phyloP scores from a whole-genome alignment of 2,797 vertebrate species.

The Cynodonichthys magdalenae region DNA sequence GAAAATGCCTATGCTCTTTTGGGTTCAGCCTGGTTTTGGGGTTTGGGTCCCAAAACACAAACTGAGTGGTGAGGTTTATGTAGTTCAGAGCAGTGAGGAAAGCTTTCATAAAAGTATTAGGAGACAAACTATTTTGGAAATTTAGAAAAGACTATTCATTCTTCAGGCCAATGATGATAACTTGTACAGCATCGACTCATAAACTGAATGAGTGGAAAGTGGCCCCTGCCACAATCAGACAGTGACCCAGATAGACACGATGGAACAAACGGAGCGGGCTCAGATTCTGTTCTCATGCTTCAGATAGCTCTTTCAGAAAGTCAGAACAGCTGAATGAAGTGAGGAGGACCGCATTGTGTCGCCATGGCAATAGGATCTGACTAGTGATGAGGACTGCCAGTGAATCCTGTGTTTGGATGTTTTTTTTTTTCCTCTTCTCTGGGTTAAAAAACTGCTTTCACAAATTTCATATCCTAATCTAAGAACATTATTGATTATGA shows the following conservation, averaged over 20 bases:
- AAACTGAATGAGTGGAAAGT: conserved; percentile 13
- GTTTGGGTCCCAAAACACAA: no score
- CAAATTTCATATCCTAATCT: background rate
- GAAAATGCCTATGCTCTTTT: no score
- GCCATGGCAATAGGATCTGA: conserved; percentile 20
- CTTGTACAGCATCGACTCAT: background rate
- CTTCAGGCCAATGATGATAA: background rate
- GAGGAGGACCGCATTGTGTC: conserved; percentile 1
- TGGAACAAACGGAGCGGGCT: conserved; percentile 3
- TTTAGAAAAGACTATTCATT: background rate
- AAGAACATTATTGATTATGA: no score
- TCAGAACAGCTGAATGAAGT: conserved; percentile 31
- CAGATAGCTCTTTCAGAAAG: conserved; percentile 44
- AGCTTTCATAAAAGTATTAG: no score
- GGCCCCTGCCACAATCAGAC: background rate
- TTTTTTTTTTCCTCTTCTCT: no score
- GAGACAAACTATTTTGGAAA: no score
- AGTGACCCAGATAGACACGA: conserved; percentile 36
- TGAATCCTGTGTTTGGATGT: background rate
- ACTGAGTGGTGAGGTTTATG: no score
- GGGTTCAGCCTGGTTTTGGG: no score
- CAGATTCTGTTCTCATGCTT: conserved; percentile 35
- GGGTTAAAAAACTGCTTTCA: background rate
- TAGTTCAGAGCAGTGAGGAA: no score
- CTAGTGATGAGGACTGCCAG: background rate